Conservation (phyloP, 2,797 vertebrate species). For the Hapalemur alaotrensis region DNA sequence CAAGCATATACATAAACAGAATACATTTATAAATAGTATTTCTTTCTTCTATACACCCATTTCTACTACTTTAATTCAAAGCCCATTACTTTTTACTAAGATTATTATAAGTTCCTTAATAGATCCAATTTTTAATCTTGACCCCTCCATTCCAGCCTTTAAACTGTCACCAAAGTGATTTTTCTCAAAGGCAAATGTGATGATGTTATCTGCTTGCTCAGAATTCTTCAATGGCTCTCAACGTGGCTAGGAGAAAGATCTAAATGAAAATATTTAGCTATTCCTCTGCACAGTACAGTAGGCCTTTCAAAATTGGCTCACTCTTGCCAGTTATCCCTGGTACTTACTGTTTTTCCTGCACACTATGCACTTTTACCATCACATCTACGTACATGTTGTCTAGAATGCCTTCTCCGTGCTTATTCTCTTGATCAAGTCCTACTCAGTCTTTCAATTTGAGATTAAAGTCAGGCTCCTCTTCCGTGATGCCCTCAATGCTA, state of each 20-base stretch:
- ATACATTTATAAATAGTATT: neutral
- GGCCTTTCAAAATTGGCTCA: neutral
- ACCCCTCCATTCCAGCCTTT: too few species aligned
- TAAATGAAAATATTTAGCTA: neutral
- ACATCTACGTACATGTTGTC: fast-evolving
- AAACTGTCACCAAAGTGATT: neutral
- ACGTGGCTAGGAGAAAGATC: neutral
- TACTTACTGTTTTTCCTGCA: neutral
- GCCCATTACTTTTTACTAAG: neutral
- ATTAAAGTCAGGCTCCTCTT: neutral
- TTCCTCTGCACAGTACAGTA: fast-evolving
- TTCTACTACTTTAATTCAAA: neutral
- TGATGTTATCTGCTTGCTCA: neutral
- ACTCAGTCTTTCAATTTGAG: neutral
- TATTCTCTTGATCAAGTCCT: neutral
- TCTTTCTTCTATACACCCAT: neutral
- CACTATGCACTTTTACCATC: neutral
- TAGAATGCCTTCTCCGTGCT: neutral
- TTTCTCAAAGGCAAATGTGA: neutral
- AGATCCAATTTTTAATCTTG: neutral
- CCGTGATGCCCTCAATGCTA: too few species aligned
- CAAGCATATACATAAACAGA: neutral
- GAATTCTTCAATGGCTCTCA: neutral
- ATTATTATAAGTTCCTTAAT: neutral
- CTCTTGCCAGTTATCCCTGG: too few species aligned